Evolutionary conservation across 2,113 vertebrate genomes (phyloP), one percentile per base, ranked within the genome.

Genomic region (Syngnathus floridae): DNA sequence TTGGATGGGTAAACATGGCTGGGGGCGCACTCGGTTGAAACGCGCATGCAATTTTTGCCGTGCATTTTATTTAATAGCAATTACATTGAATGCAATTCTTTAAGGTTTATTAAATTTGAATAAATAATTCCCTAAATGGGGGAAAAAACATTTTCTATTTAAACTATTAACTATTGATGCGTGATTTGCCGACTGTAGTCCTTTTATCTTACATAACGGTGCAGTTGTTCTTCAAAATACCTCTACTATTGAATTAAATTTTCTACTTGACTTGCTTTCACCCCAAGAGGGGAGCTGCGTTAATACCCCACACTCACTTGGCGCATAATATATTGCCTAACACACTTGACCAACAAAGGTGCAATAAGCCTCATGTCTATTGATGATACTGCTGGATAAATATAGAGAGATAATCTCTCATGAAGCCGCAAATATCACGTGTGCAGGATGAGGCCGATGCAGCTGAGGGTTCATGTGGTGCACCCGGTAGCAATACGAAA

Each of bases 361-460:
- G 75, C 85, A 83, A 67, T 83, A 83, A 86, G 77, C 69, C 70
- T 79, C 62, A 65, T 74, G 72, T 83, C 81, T 75, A 82, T 77
- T 76, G 82, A 84, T 82, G 73, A 78, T 84, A 82, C 77, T 67
- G 66, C 57, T 74, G 78, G 77, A 81, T 86, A 79, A 79, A 82
- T 86, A 87, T 87, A 84, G 83, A 71, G 55, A 46, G 75, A 84
- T 87, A 86, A 86, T 86, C 85, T 80, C 78, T 85, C 69, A 84
- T 82, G 73, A 70, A 73, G 84, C 69, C 79, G 80, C 77, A 78
- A 77, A 80, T 82, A 63, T 81, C 81, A 80, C 78, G 64, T 69
- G 62, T 74, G 59, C 51, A 72, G 79, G 77, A 76, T 66, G 65
- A 82, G 69, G 43, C 48, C 37, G 51, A 69, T 70, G 66, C 1